Evolutionary conservation across 2,113 vertebrate genomes (phyloP).

Genomic region (Xiphorhynchus elegans): DNA sequence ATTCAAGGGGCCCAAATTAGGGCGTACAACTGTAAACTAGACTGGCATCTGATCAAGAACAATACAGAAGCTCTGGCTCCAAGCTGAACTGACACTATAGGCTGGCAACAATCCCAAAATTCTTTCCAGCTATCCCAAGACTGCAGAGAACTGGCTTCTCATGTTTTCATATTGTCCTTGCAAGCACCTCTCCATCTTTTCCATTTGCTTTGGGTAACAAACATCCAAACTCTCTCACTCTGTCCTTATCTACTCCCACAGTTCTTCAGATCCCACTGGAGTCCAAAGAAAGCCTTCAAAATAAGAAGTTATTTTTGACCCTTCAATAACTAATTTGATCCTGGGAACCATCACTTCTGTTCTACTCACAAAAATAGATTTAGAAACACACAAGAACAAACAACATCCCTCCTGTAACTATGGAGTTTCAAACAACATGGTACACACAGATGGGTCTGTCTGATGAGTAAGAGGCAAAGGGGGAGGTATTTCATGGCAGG

Average conservation of each 20-base stretch:
- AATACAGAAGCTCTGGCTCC: not conserved
- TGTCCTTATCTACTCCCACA: slow-evolving; percentile 35
- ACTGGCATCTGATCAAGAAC: not conserved
- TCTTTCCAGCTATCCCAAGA: not conserved
- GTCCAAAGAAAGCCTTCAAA: slow-evolving; percentile 54
- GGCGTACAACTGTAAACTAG: not conserved
- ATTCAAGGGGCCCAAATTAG: not conserved
- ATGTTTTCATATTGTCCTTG: not conserved
- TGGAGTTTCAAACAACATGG: slow-evolving; percentile 48
- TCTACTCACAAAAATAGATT: slow-evolving; percentile 40
- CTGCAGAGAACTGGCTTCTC: not conserved
- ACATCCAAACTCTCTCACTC: not conserved
- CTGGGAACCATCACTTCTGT: slow-evolving; percentile 53
- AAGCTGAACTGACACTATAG: not conserved
- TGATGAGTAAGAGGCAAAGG: not conserved
- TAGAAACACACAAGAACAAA: slow-evolving; percentile 6
- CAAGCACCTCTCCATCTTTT: not conserved
- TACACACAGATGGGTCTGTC: slow-evolving; percentile 25
- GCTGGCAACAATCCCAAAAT: not conserved
- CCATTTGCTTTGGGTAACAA: not conserved
- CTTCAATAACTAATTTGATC: slow-evolving; percentile 50
- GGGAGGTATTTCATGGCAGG: not conserved
- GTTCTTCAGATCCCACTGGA: slow-evolving; percentile 17
- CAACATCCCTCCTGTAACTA: slow-evolving; percentile 52
- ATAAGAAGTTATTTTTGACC: slow-evolving; percentile 58